Conservation (phyloP, 2,113 vertebrate genomes). For the Urocitellus parryii region DNA sequence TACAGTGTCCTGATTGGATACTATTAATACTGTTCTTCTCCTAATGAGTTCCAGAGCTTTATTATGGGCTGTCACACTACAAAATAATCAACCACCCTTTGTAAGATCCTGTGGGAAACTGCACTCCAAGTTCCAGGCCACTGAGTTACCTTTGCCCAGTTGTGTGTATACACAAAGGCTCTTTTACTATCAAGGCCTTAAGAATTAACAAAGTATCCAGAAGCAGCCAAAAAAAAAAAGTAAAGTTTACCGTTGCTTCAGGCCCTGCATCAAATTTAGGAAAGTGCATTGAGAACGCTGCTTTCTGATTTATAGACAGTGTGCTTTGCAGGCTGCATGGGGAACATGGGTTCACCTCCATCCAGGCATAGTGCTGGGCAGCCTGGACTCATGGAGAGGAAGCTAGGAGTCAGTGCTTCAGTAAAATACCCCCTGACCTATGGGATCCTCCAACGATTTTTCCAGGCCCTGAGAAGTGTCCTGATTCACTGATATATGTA, state of each 20-base stretch:
- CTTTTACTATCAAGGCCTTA: not conserved
- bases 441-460: not conserved
- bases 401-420: not conserved
- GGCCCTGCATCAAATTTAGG: not conserved
- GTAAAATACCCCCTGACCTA: fast-evolving
- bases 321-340: not conserved
- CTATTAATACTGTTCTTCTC: not conserved
- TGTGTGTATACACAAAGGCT: not conserved
- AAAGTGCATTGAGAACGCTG: not conserved
- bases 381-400: not conserved
- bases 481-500: not conserved
- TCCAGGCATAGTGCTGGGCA: no score
- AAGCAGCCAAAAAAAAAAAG: not conserved
- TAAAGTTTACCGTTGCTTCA: not conserved
- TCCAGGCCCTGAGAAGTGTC: not conserved
- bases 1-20: not conserved
- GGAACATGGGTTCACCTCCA: no score
- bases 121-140: not conserved
- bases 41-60: slow-evolving; percentile 12
- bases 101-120: not conserved
- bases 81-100: not conserved
- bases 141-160: not conserved
- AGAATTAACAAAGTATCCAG: not conserved
- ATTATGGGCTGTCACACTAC: not conserved
- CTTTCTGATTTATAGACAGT: not conserved